Evolutionary conservation across 2,113 vertebrate species (phyloP).

Genomic region (Pseudonaja textilis): DNA sequence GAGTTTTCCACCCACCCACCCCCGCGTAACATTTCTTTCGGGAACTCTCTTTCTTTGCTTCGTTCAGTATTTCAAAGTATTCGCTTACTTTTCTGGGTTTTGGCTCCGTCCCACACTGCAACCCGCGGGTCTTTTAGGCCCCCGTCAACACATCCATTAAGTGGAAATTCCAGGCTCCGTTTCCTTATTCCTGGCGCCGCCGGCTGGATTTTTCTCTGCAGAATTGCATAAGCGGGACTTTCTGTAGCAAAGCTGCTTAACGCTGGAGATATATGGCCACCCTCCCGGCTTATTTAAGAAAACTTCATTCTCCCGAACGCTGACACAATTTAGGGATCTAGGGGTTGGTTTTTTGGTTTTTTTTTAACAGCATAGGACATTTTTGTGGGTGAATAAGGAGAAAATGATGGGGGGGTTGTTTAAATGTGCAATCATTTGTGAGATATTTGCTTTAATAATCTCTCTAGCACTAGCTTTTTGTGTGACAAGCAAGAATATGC

Average conservation of each 20-base stretch:
- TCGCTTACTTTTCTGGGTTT: neutral
- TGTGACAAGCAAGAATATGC: neutral
- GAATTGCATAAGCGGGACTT: neutral
- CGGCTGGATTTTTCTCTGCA: neutral
- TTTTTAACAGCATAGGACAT: neutral
- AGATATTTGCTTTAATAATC: neutral
- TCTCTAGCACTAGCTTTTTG: neutral
- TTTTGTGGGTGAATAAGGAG: neutral
- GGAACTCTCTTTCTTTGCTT: neutral
- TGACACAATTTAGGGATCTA: neutral
- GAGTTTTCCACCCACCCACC: neutral
- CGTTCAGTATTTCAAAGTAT: neutral
- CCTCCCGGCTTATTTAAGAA: neutral
- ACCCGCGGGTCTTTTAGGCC: neutral
- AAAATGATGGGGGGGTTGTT: neutral
- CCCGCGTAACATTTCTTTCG: neutral
- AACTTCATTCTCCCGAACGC: neutral
- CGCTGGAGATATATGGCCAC: neutral
- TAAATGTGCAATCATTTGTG: neutral
- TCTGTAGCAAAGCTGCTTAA: neutral
- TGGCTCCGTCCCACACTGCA: neutral
- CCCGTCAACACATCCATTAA: neutral
- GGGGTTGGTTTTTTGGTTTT: neutral
- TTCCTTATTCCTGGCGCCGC: neutral
- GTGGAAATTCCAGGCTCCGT: neutral